Percentiles rank a stretch among this genome's conserved stretches.
These are phyloP conservation scores for Tiliacea aurago DNA, from an alignment of 2,888 invertebrate species.

Conservation along the genomic window DNA sequence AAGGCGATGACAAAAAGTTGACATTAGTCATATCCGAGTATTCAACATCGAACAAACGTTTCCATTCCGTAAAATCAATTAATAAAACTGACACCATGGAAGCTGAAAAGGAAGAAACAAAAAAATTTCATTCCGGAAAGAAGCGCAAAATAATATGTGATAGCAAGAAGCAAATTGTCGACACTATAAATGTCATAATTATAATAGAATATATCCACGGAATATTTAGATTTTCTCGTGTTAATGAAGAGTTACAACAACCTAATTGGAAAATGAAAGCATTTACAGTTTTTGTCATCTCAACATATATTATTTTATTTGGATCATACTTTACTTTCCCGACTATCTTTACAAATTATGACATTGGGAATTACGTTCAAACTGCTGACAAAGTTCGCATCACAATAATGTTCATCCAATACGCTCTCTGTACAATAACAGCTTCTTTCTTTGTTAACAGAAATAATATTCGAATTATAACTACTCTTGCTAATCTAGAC, in stretches of 20 bases:
- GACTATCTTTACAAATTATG: conserved; percentile 35
- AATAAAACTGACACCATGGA: conserved; percentile 24
- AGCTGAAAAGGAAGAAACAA: conserved; percentile 34
- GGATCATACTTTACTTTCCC: conserved; percentile 54
- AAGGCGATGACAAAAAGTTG: conserved; percentile 11
- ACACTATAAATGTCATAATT: conserved; percentile 43
- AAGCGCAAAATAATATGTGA: conserved; percentile 25
- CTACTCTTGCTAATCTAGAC: conserved; percentile 34
- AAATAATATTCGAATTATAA: conserved; percentile 51
- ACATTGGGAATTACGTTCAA: conserved; percentile 40
- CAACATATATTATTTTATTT: conserved; percentile 32
- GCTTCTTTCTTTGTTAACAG: conserved; percentile 42
- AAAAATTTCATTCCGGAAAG: conserved; percentile 10
- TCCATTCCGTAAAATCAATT: conserved; percentile 3
- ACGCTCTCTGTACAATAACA: conserved; percentile 33
- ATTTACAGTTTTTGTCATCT: conserved; percentile 27
- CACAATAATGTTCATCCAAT: conserved; percentile 37
- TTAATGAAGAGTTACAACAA: conserved; percentile 34
- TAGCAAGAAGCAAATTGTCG: conserved; percentile 40
- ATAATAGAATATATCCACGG: conserved; percentile 40
- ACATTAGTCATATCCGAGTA: conserved; percentile 33
- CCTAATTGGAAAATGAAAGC: too few relatives aligned
- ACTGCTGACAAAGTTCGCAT: conserved; percentile 47
- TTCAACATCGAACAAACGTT: conserved; percentile 31
- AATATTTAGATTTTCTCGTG: conserved; percentile 41